Base-by-base conservation (phyloP, 1,140 invertebrate genomes). In the Cecropterus lyciades region DNA sequence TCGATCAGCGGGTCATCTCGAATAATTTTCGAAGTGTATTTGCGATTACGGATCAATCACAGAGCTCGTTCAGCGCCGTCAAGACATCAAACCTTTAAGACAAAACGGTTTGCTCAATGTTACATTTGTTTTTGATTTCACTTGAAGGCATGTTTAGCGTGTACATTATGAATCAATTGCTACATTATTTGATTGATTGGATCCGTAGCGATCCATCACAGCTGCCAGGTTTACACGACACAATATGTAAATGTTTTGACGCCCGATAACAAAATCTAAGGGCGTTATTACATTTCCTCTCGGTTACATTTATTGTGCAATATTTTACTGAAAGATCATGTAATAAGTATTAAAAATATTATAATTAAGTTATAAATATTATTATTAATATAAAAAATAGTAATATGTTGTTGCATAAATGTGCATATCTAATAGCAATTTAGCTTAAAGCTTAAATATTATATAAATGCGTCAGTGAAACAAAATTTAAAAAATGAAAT, bases 91-190 rank as follows among this genome's bases (percentile, higher is more conserved):
- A 48, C 11, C 11, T 30, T 30, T 8, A 13, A 37, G 11, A 49
- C 46, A 62, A 62, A 62, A 49, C 15, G 14, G 46, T 10, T 10
- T 51, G 59, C 49, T 51, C 51, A 62, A 62, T 45, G 33, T 42
- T 62, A 51, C 33, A 62, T 62, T 62, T 62, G 59, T 62, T 62
- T 49, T 33, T 14, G 5, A 62, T 51, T 62, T 51, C 59, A 51
- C 33, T 11, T 16, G 17, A 51, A 62, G 59, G 46, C 59, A 42
- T 30, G 33, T 24, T 62, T 40, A 24, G 33, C 43, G 43, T 24
- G 59, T 51, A 30, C 46, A 42, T 0, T 51, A 62, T 51, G 27
- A 51, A 24, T 62, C 59, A 37, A 51, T 60, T 49, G 57, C 57
- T 49, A 37, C 49, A 60, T 62, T 51, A 37, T 24, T 62, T 62